A percentile compares a stretch with the other conserved stretches of the same genome.
These are phyloP conservation scores for Parotocinclus haroldoi DNA, from an alignment of 2,797 vertebrate species.

Conservation along the genomic window DNA sequence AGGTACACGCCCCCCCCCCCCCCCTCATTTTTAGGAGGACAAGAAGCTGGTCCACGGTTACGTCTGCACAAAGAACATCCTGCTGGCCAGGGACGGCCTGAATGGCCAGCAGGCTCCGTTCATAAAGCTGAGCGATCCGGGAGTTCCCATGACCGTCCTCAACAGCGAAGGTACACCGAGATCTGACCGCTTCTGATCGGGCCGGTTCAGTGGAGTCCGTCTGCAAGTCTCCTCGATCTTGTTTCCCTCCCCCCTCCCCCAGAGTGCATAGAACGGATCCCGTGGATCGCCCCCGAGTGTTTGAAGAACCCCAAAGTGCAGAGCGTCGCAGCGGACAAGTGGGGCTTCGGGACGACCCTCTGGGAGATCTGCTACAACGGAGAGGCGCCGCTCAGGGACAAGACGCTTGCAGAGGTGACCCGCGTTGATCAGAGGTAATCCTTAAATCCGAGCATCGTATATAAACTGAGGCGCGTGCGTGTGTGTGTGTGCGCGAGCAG, in stretches of 20 bases:
- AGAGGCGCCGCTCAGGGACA: constrained; percentile 78
- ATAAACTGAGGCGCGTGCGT: not conserved
- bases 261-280: constrained; percentile 80
- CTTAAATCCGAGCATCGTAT: no score
- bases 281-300: constrained; percentile 84
- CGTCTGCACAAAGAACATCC: constrained; percentile 83
- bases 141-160: constrained; percentile 76
- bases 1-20: no score
- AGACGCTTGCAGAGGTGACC: constrained; percentile 76
- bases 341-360: constrained; percentile 82
- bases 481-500: constrained; percentile 55
- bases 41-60: constrained; percentile 83
- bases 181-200: no score
- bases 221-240: no score
- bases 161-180: constrained; percentile 69
- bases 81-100: constrained; percentile 76
- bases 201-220: no score
- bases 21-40: constrained; percentile 71
- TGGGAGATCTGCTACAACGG: constrained; percentile 89
- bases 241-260: no score
- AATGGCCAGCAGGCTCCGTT: constrained; percentile 73
- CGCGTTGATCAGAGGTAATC: no score
- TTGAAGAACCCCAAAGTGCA: constrained; percentile 74
- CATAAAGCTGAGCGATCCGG: constrained; percentile 84
- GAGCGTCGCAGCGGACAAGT: constrained; percentile 79